Conservation (phyloP, 2,113 vertebrate genomes). For the Cheirogaleus medius region DNA sequence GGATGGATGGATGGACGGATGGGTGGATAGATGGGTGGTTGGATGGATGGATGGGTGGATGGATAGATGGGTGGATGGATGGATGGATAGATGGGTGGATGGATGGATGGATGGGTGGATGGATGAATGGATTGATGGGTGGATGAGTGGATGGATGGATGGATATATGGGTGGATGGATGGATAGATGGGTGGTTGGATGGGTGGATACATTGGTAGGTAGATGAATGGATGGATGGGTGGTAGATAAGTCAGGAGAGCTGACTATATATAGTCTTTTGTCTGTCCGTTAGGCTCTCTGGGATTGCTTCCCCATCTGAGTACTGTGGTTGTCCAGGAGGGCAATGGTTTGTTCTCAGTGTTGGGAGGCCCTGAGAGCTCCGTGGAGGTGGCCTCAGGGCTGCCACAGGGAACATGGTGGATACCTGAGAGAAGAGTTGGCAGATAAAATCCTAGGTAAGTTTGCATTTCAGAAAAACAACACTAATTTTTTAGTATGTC, state of each 20-base stretch:
- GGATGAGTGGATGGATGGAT: too few relatives aligned
- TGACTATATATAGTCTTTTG: not conserved
- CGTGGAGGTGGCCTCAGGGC: not conserved
- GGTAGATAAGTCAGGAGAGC: not conserved
- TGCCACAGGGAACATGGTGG: accelerated
- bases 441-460: not conserved
- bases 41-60: not conserved
- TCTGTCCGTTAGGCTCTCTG: accelerated
- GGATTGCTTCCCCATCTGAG: too few relatives aligned
- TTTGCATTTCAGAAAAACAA: not conserved
- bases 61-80: not conserved
- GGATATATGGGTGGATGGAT: not conserved
- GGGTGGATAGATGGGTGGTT: not conserved
- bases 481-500: not conserved
- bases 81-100: not conserved
- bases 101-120: not conserved
- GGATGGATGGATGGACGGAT: not conserved
- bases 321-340: not conserved
- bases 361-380: accelerated
- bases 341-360: accelerated
- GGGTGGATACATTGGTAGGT: not conserved
- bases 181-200: not conserved
- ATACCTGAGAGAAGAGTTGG: too few relatives aligned
- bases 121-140: too few relatives aligned
- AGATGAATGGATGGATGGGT: not conserved